Evolutionary conservation across 2,797 vertebrate genomes (phyloP).

Genomic region (Enoplosus armatus): DNA sequence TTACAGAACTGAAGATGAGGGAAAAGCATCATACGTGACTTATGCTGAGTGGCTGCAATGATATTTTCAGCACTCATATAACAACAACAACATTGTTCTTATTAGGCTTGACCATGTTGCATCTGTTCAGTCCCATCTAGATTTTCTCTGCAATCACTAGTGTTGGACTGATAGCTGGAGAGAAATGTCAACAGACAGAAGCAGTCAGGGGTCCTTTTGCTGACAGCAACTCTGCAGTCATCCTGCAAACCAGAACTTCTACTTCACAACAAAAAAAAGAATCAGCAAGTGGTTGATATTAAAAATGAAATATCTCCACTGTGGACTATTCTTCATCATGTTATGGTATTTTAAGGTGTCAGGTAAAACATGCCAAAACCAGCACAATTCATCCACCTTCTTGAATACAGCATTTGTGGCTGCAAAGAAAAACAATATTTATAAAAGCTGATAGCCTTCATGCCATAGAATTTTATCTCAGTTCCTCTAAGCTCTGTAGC

Average conservation of each 20-base stretch:
- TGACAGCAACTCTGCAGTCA: conserved; percentile 17
- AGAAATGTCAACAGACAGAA: conserved; percentile 32
- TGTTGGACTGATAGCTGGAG: background rate
- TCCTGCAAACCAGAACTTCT: background rate
- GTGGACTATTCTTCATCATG: background rate
- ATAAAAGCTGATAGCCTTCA: background rate
- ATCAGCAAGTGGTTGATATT: conserved; percentile 5
- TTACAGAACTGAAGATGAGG: background rate
- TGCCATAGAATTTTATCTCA: background rate
- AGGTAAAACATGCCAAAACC: conserved; percentile 1
- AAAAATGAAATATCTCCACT: conserved; percentile 18
- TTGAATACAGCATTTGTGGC: background rate
- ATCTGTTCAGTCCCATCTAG: conserved; percentile 11
- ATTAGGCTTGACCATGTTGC: background rate
- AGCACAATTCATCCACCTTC: background rate
- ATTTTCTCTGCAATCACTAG: conserved; percentile 1
- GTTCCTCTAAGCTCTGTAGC: background rate
- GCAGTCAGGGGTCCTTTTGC: conserved; percentile 16
- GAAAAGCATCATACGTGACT: background rate
- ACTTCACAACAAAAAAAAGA: conserved; percentile 15
- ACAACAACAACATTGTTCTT: conserved; percentile 3
- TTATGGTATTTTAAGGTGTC: background rate
- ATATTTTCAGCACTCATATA: background rate
- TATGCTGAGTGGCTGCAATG: background rate
- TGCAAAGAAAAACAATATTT: background rate